A percentile compares a stretch with the other conserved stretches of the same genome.
These are phyloP conservation scores for Homarus gammarus DNA, from an alignment of 2,888 invertebrate species.

Conservation along the genomic window DNA sequence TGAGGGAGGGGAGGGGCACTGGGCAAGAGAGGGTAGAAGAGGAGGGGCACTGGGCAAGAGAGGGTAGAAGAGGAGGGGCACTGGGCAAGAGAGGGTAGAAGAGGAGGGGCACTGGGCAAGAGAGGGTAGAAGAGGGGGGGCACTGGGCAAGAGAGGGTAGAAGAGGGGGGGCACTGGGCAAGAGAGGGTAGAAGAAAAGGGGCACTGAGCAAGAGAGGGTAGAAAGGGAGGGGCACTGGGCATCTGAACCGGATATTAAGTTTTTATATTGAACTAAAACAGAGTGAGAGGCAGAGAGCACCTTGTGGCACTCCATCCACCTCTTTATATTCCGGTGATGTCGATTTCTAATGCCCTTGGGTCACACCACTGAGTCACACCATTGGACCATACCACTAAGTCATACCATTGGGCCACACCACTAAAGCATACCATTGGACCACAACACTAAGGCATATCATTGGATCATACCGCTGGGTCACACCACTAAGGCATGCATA, in stretches of 20 bases:
- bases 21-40: not conserved
- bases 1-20: not conserved
- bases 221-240: too few relatives aligned
- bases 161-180: not conserved
- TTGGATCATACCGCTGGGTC: too few relatives aligned
- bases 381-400: too few relatives aligned
- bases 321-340: too few relatives aligned
- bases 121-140: not conserved
- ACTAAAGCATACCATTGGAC: too few relatives aligned
- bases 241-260: not conserved
- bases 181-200: not conserved
- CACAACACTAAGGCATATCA: too few relatives aligned
- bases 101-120: not conserved
- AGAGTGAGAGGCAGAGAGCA: not conserved
- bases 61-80: not conserved
- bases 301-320: too few relatives aligned
- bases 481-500: too few relatives aligned
- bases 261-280: not conserved
- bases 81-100: not conserved
- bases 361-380: too few relatives aligned
- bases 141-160: not conserved
- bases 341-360: too few relatives aligned
- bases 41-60: not conserved
- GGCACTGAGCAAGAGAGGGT: too few relatives aligned
- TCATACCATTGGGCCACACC: too few relatives aligned